phyloP scores from a whole-genome alignment of 2,797 vertebrate genomes.

The Sebastiscus albofasciatus region DNA sequence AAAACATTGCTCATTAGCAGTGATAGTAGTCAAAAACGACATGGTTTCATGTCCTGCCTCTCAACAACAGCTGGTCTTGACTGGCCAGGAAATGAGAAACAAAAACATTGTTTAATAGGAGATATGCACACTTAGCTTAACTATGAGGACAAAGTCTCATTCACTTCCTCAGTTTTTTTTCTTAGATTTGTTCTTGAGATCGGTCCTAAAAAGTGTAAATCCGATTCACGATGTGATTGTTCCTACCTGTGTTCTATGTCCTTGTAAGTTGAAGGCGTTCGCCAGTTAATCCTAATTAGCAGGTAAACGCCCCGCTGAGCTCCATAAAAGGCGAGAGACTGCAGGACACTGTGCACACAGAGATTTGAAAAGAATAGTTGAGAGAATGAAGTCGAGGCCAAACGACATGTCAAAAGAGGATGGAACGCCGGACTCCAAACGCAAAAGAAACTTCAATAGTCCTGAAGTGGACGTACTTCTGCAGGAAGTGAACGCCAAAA shows the following conservation, averaged over 20 bases:
- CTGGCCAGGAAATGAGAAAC: no score
- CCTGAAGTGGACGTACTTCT: background rate
- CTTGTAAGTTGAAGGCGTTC: background rate
- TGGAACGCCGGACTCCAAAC: no score
- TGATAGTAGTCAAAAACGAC: background rate
- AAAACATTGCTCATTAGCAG: background rate
- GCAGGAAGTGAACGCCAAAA: background rate
- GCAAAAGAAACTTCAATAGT: background rate
- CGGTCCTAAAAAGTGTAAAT: no score
- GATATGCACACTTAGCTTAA: background rate
- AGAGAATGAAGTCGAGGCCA: no score
- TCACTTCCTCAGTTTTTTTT: background rate
- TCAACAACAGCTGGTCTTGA: no score
- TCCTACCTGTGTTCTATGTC: background rate
- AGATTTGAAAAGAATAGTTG: no score
- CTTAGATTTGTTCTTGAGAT: background rate
- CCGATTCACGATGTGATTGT: accelerated
- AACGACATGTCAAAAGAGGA: no score
- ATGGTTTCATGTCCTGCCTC: no score
- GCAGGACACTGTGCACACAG: no score
- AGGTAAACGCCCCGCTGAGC: no score
- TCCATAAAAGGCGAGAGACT: background rate
- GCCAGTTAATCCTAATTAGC: no score
- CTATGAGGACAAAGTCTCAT: background rate
- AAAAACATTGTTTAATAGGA: no score